phyloP scores from a whole-genome alignment of 2,888 invertebrate genomes.

The Enchytraeus crypticus region DNA sequence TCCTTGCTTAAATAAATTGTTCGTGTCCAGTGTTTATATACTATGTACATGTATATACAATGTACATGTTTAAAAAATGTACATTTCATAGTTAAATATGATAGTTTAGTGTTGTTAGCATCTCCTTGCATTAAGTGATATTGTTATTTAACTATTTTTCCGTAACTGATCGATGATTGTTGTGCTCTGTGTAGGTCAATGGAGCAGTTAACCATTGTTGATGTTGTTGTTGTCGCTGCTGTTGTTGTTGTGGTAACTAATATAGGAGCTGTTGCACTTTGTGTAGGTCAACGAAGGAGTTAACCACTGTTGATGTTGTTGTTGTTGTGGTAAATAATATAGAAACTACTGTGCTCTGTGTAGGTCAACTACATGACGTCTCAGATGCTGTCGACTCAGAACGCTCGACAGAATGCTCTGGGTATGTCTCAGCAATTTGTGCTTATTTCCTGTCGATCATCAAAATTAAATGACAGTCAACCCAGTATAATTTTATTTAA shows the following conservation, averaged over 20 bases:
- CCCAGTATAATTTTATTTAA: no score
- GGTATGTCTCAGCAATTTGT: slow-evolving; percentile 9
- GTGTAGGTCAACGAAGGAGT: no score
- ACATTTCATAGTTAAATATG: background rate
- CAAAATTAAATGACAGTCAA: no score
- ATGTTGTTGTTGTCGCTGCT: background rate
- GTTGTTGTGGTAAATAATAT: background rate
- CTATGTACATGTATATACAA: no score
- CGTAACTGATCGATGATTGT: no score
- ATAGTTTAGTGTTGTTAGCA: background rate
- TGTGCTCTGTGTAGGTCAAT: background rate
- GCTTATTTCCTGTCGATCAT: no score
- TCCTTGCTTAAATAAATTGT: no score
- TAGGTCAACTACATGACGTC: slow-evolving; percentile 98
- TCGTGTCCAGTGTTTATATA: no score
- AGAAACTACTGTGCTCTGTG: slow-evolving; percentile 7
- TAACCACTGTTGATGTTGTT: no score
- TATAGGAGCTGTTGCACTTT: no score
- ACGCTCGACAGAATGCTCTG: slow-evolving; percentile 29
- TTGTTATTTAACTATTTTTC: background rate
- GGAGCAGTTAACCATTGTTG: background rate
- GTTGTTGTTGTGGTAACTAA: no score
- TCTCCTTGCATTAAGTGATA: background rate
- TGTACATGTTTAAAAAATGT: background rate
- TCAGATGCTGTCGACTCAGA: slow-evolving; percentile 72